phyloP scores from a whole-genome alignment of 2,113 vertebrate species.

The Rattus norvegicus region GRCr8 NC_086020.1:173118501-173119000 shows the following conservation, averaged over 20 bases:
- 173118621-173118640: background rate
- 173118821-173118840: background rate
- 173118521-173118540: background rate
- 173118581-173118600: background rate
- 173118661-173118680: background rate
- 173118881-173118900: too few relatives aligned
- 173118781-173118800: background rate
- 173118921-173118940: background rate
- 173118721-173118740: conserved; percentile 46
- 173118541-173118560: too few relatives aligned
- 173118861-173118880: background rate
- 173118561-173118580: background rate
- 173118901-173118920: background rate
- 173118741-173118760: background rate
- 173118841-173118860: background rate
- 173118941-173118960: background rate
- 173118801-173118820: background rate
- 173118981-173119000: background rate
- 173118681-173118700: background rate
- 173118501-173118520: background rate
- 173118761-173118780: background rate
- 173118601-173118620: background rate
- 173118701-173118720: conserved; percentile 32
- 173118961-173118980: background rate
- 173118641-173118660: background rate